Evolutionary conservation across 1,140 invertebrate genomes (phyloP), one percentile per base, ranked within the genome.

Genomic region (Cecropterus lyciades): DNA sequence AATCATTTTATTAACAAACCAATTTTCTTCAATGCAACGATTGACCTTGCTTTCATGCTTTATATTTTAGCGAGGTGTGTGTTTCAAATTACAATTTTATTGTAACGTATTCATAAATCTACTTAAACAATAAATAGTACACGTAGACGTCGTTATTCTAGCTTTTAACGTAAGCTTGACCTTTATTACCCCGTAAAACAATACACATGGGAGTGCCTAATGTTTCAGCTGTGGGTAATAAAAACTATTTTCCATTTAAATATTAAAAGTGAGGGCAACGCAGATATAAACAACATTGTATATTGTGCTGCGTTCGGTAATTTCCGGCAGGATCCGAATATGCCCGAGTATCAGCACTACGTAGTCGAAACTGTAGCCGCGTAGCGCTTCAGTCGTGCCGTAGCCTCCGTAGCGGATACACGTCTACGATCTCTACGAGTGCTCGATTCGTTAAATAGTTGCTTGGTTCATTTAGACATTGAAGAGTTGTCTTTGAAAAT

Each of bases 381-480:
- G 85, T 89, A 90, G 85, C 82, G 67, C 77, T 76, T 77, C 80
- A 91, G 88, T 89, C 79, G 81, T 70, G 70, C 76, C 82, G 82
- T 87, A 80, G 82, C 77, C 30, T 49, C 72, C 80, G 84, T 85
- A 84, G 80, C 69, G 66, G 64, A 62, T 56, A 62, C 60, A 56
- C 65, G 79, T 77, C 80, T 77, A 78, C 75, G 73, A 37, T 15
- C 46, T 59, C 71, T 69, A 69, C 65, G 49, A 63, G 45, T 51
- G 20, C 16, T 45, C 15, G 40, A 57, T 43, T 42, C 56, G 16
- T n/a, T 46, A 45, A 59, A 59, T 59, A 42, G 56, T 56, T 43
- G 20, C 14, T 37, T 11, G 33, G 43, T 20, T 15, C 20, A 13
- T 67, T 53, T 24, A 11, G 53, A 13, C 17, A n/a, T 37, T 42